Evolutionary conservation across 1,140 invertebrate species (phyloP), one percentile per base, ranked within the genome.

Genomic region (Drosophila punjabiensis): DNA sequence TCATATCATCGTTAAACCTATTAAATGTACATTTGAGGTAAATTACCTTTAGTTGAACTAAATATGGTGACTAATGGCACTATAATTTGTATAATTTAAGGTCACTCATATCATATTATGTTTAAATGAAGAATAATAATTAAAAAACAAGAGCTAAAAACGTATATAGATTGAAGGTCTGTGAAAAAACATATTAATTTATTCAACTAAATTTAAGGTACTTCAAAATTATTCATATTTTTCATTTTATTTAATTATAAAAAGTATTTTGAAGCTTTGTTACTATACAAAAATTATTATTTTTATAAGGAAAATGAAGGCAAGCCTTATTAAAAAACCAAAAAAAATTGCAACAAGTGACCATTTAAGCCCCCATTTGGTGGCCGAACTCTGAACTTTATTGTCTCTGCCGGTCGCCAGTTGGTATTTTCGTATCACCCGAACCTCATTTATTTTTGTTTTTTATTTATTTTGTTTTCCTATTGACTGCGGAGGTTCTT

Each of bases 341-440:
- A n/a, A 55, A 56, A 37, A 37, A 20, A 14, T 9, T 13, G 37
- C 32, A 58, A 69, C 20, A 68, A 41, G 24, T 70, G 68, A 39
- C 65, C 68, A 58, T 71, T 71, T 58, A 39, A 20, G 41, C 35
- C 48, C 64, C 24, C 64, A 50, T 61, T 74, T 82, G 65, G n/a
- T 65, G 47, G 65, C 69, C 78, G 83, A 79, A 87, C 80, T 87
- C 60, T 83, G 83, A 82, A 63, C 84, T 87, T 77, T 87, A 76
- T 82, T 82, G 66, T 82, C 55, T 70, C 65, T 37, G 63, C 47
- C 32, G 30, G 33, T 62, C 32, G 33, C 33, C 50, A 33, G 61
- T 39, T 70, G 67, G 67, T 69, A 71, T 69, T 69, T 56, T 58
- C 39, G 68, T 71, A 55, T 70, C 64, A 67, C 48, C 66, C 39